A percentile compares a stretch with the other conserved stretches of the same genome.
These are phyloP conservation scores for Asteroscopus sphinx DNA, from an alignment of 2,888 invertebrate species.

Conservation along the genomic window DNA sequence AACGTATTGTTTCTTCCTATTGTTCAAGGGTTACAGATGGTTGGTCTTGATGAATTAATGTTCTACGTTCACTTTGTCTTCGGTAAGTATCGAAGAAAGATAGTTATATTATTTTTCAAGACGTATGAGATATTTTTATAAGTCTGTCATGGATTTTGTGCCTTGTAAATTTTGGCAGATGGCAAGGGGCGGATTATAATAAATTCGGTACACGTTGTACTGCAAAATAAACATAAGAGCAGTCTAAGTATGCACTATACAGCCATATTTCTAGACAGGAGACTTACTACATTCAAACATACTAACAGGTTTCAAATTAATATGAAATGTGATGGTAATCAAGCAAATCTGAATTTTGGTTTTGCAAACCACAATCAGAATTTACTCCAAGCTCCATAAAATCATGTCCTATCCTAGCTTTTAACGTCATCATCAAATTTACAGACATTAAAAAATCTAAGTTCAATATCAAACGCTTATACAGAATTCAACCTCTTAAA, in stretches of 20 bases:
- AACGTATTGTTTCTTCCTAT: conserved; percentile 58
- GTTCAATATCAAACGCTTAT: conserved; percentile 52
- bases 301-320: neutral
- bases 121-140: conserved; percentile 22
- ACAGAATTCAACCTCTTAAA: conserved; percentile 61
- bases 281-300: conserved; percentile 3
- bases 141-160: conserved; percentile 27
- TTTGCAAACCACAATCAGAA: neutral
- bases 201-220: conserved; percentile 28
- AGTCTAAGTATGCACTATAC: conserved; percentile 11
- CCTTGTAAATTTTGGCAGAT: conserved; percentile 37
- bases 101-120: conserved; percentile 34
- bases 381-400: neutral
- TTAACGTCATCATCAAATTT: conserved; percentile 8
- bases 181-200: conserved; percentile 37
- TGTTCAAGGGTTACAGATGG: conserved; percentile 52
- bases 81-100: conserved; percentile 38
- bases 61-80: conserved; percentile 29
- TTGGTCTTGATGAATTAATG: conserved; percentile 45
- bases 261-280: conserved; percentile 15
- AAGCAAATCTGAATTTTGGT: too few species aligned
- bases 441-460: conserved; percentile 18
- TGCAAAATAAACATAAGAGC: conserved; percentile 25
- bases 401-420: conserved; percentile 11
- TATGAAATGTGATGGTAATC: neutral